Conservation (phyloP, 2,113 vertebrate genomes). For the Bujurquina vittata region DNA sequence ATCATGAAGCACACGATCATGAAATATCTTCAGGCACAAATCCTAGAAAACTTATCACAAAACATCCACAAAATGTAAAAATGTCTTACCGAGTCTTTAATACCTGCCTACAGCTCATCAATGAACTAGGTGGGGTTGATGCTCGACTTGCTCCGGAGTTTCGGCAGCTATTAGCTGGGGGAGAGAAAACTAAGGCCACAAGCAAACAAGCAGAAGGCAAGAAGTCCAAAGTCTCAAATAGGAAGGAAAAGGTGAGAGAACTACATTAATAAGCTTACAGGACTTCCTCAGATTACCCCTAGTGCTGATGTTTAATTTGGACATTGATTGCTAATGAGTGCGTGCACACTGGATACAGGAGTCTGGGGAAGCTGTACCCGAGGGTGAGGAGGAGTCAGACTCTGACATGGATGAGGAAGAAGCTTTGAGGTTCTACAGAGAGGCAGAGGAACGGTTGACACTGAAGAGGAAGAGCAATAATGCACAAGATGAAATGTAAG, state of each 20-base stretch:
- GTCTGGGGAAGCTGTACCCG: constrained; percentile 30
- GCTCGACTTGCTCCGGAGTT: constrained; percentile 84
- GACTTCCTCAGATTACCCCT: neutral
- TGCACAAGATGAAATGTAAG: constrained; percentile 69
- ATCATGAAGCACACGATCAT: neutral
- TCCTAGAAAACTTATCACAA: neutral
- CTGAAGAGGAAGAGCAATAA: constrained; percentile 72
- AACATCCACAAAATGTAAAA: neutral
- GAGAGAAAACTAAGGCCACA: constrained; percentile 8
- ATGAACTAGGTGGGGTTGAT: constrained; percentile 84
- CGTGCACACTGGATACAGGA: constrained; percentile 39
- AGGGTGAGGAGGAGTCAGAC: constrained; percentile 56
- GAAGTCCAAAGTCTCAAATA: constrained; percentile 62
- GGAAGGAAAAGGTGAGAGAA: constrained; percentile 53
- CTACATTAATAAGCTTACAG: neutral
- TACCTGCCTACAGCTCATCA: constrained; percentile 68
- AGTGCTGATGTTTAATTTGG: neutral
- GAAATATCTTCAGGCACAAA: neutral
- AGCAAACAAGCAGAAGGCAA: constrained; percentile 45
- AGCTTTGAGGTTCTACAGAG: constrained; percentile 83
- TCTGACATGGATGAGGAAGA: constrained; percentile 83
- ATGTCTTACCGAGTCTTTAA: neutral
- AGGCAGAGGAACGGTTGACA: constrained; percentile 73
- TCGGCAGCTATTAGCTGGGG: constrained; percentile 77
- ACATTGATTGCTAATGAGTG: neutral